phyloP scores from a whole-genome alignment of 2,888 invertebrate species.

The Lochmaea capreae region DNA sequence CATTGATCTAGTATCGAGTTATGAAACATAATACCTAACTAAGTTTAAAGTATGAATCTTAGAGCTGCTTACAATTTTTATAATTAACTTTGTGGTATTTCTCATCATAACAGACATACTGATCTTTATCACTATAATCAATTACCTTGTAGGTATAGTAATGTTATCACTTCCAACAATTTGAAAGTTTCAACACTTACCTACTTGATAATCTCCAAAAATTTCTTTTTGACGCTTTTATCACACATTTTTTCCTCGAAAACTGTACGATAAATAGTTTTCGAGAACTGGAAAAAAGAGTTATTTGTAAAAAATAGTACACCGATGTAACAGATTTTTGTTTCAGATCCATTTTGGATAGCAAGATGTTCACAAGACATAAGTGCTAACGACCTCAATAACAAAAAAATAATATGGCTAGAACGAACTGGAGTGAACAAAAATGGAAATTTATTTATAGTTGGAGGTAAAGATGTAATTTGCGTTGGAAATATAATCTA shows the following conservation, averaged over 20 bases:
- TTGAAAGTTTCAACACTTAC: too few relatives aligned
- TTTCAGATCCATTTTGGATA: neutral
- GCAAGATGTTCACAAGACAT: constrained; percentile 3
- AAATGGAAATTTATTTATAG: neutral
- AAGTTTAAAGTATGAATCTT: too few relatives aligned
- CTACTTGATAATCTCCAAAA: neutral
- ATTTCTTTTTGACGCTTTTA: neutral
- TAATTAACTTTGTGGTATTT: too few relatives aligned
- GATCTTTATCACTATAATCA: too few relatives aligned
- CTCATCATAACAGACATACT: too few relatives aligned
- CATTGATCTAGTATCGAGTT: too few relatives aligned
- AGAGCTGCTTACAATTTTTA: too few relatives aligned
- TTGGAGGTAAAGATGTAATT: neutral
- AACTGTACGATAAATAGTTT: neutral
- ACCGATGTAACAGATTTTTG: neutral
- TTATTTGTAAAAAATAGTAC: neutral
- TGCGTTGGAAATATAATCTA: neutral
- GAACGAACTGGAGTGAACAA: neutral
- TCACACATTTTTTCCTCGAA: neutral
- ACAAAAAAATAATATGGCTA: neutral
- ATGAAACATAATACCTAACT: too few relatives aligned
- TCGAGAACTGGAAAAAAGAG: neutral
- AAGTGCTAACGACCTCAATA: neutral
- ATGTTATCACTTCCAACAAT: too few relatives aligned
- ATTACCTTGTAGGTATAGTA: too few relatives aligned